Evolutionary conservation across 2,113 vertebrate genomes (phyloP), one percentile per base, ranked within the genome.

Genomic region (Silurus glanis): DNA sequence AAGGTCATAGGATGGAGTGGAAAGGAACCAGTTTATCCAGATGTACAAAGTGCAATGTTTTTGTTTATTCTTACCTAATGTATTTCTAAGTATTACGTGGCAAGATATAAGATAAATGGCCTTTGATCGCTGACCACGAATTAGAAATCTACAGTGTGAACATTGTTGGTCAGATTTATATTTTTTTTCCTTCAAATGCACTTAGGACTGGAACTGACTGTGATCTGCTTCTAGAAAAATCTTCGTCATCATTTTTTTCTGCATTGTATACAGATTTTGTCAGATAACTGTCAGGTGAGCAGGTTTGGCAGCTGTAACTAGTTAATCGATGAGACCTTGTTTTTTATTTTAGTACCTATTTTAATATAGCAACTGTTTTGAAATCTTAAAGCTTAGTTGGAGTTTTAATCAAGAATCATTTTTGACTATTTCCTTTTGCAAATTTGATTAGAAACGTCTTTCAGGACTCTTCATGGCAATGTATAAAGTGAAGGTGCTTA

Each of bases 201-300:
- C 86, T 87, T 75, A 76, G 23, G 56, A 76, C 69, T 76, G 69
- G 58, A 87, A 66, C 28, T 25, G 79, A 78, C 85, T 86, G 78
- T 81, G 69, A 49, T 83, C 49, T 79, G 25, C 59, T 67, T 47
- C 55, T 47, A 69, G 49, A 66, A n/a, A 53, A 25, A 13, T 13
- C 49, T 8, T 37, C 49, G 21, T 23, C 59, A 67, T 19, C 14
- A 14, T 56, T 66, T 19, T 78, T 21, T 56, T 56, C 74, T 37
- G 51, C 56, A 9, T 61, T 76, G n/a, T 78, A 21, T 21, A 64
- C 49, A 55, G 45, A 66, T 78, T 66, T 53, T 53, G 49, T 51
- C 5, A 21, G 21, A 49, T 74, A 61, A 12, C 4, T 28, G 45
- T 61, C 83, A 53, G 25, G 25, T 66, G 9, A 66, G 16, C 59